Evolutionary conservation across 2,113 vertebrate genomes (phyloP).

Genomic region (Ptilorrhoa leucosticta): DNA sequence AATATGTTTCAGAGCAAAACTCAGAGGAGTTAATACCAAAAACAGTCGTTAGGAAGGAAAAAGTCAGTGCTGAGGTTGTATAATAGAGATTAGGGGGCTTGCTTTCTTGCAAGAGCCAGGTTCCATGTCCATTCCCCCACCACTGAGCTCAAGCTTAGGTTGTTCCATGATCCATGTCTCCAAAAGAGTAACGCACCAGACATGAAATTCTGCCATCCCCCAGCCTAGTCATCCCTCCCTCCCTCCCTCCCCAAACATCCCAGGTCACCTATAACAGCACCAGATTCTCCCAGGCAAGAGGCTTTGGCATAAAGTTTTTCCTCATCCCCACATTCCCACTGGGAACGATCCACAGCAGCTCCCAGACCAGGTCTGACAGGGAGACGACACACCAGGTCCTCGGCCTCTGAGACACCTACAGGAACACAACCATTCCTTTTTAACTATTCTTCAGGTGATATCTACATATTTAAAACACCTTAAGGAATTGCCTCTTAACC

Average conservation of each 20-base stretch:
- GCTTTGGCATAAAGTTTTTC: not conserved
- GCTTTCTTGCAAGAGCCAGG: not conserved
- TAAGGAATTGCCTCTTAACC: not conserved
- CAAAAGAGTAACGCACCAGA: not conserved
- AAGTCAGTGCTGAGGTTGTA: not conserved
- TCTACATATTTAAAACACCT: not conserved
- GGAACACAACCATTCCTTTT: not conserved
- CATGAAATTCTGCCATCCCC: not conserved
- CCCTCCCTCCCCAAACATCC: not conserved
- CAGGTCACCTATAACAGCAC: not conserved
- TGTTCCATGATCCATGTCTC: not conserved
- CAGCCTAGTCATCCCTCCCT: not conserved
- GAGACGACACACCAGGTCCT: not conserved
- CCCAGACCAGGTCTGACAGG: not conserved
- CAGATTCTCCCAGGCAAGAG: not conserved
- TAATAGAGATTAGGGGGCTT: accelerated
- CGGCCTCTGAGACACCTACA: not conserved
- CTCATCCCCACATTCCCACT: not conserved
- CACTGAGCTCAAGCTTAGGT: not conserved
- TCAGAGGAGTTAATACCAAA: not conserved
- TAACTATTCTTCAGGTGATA: not conserved
- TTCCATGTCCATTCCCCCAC: not conserved
- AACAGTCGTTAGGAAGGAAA: accelerated
- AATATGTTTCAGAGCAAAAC: not conserved
- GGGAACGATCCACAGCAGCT: not conserved